Evolutionary conservation across 2,888 invertebrate species (phyloP).

Genomic region (Muschampia plurimacula): DNA sequence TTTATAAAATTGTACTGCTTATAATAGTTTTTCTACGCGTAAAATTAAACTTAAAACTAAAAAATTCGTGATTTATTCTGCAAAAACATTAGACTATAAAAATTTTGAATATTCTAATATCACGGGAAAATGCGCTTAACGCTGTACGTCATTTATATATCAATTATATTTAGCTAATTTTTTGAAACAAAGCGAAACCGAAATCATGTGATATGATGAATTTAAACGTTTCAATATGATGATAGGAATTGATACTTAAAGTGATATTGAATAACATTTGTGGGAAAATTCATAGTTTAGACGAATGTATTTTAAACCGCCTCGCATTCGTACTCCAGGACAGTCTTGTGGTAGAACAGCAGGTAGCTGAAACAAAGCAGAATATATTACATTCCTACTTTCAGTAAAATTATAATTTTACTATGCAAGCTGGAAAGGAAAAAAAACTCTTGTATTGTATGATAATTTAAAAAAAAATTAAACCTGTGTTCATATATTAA

Average conservation of each 20-base stretch:
- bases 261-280: constrained; percentile 13
- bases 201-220: constrained; percentile 12
- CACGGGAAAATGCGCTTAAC: constrained; percentile 57
- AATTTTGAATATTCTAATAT: constrained; percentile 66
- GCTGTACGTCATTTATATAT: not conserved
- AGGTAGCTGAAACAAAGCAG: too few species aligned
- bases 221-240: constrained; percentile 17
- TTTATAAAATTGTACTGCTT: constrained; percentile 39
- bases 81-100: constrained; percentile 53
- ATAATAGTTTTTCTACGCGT: constrained; percentile 54
- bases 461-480: constrained; percentile 61
- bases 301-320: constrained; percentile 47
- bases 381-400: too few species aligned
- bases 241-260: constrained; percentile 12
- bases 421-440: too few species aligned
- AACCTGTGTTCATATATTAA: too few species aligned
- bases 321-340: constrained; percentile 92
- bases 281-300: not conserved
- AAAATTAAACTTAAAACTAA: constrained; percentile 72
- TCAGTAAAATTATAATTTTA: too few species aligned
- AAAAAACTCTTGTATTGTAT: too few species aligned
- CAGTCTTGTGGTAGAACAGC: constrained; percentile 98
- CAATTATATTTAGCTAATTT: constrained; percentile 17
- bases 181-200: constrained; percentile 5
- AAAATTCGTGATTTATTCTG: constrained; percentile 72